phyloP scores from a whole-genome alignment of 2,888 invertebrate genomes.

The Phalera bucephala region DNA sequence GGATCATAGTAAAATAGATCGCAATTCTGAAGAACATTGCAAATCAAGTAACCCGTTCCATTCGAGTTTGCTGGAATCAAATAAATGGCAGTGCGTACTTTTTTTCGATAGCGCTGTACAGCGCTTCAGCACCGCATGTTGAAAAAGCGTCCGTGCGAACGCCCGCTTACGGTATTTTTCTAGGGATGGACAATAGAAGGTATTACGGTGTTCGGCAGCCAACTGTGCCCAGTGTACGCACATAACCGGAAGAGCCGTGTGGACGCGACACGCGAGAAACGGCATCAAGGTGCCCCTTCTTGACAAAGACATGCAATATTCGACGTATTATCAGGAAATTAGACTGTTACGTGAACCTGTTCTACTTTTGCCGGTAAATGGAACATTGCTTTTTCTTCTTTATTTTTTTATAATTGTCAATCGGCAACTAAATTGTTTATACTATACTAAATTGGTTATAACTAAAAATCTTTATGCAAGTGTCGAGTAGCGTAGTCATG shows the following conservation, averaged over 20 bases:
- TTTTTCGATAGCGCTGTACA: too few species aligned
- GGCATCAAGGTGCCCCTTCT: conserved; percentile 92
- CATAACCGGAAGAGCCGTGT: conserved; percentile 91
- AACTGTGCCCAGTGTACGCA: conserved; percentile 99
- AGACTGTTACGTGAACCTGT: conserved; percentile 90
- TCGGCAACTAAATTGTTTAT: neutral
- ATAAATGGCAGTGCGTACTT: too few species aligned
- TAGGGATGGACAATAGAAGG: conserved; percentile 91
- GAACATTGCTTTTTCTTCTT: too few species aligned
- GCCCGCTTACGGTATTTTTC: conserved; percentile 24
- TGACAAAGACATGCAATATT: conserved; percentile 96
- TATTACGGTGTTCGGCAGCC: conserved; percentile 96
- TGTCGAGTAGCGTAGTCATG: too few species aligned
- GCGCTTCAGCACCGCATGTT: too few species aligned
- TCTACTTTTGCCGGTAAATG: conserved; percentile 91
- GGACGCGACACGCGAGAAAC: conserved; percentile 92
- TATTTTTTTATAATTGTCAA: neutral
- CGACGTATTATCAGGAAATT: conserved; percentile 98
- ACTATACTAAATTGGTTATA: neutral
- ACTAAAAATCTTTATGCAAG: too few species aligned
- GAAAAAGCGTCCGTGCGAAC: too few species aligned
- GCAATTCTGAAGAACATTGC: too few species aligned
- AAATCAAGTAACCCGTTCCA: too few species aligned
- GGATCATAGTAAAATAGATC: too few species aligned
- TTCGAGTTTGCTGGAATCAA: too few species aligned